These are phyloP conservation scores for Vanessa tameamea DNA, from an alignment of 1,140 invertebrate species.

Conservation along the genomic window DNA sequence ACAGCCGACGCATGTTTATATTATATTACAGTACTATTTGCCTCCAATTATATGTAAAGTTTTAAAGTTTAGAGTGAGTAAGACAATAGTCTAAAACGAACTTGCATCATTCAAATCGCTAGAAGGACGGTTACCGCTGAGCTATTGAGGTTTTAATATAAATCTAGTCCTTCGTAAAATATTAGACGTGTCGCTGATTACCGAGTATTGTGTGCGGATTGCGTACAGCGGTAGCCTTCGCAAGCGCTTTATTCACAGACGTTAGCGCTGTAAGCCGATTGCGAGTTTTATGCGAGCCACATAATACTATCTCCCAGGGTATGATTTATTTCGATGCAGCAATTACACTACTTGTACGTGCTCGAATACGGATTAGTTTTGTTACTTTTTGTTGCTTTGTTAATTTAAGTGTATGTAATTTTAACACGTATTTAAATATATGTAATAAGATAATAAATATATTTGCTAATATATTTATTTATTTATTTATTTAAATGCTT, in stretches of 20 bases:
- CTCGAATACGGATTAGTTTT: constrained; percentile 30
- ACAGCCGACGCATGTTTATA: too few species aligned
- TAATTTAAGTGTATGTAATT: background rate
- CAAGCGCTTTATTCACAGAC: constrained; percentile 38
- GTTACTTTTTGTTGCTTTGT: constrained; percentile 17
- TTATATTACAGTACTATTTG: too few species aligned
- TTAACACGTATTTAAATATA: too few species aligned
- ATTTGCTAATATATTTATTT: too few species aligned
- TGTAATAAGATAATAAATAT: too few species aligned
- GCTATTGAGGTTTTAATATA: constrained; percentile 23
- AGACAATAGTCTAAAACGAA: background rate
- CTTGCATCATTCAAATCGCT: background rate
- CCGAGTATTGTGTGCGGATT: constrained; percentile 47
- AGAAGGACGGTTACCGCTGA: too few species aligned
- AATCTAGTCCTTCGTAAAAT: constrained; percentile 46
- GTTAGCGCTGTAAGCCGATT: constrained; percentile 44
- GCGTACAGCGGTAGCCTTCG: constrained; percentile 49
- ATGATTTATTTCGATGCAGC: constrained; percentile 49
- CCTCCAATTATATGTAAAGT: too few species aligned
- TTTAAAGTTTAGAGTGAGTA: too few species aligned
- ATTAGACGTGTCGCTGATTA: constrained; percentile 54
- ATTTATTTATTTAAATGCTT: too few species aligned
- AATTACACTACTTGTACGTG: constrained; percentile 58
- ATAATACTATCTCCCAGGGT: constrained; percentile 27
- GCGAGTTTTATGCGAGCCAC: constrained; percentile 39